These are phyloP conservation scores for Phaetusa simplex DNA, from an alignment of 2,113 vertebrate genomes.

Conservation along the genomic window DNA sequence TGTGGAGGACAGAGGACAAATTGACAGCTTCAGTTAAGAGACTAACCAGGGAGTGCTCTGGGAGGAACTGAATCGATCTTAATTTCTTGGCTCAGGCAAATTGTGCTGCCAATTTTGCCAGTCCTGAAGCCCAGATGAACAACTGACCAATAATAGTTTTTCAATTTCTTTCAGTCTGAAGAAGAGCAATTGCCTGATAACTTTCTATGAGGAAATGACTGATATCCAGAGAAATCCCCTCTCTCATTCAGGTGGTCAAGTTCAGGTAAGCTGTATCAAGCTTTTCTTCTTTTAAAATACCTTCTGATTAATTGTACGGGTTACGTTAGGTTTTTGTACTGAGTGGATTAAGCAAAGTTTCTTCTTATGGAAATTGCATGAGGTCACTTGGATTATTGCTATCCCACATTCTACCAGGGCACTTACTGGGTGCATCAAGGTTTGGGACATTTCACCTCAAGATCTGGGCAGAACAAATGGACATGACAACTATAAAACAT, in stretches of 20 bases:
- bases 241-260: background rate
- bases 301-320: background rate
- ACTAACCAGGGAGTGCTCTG: background rate
- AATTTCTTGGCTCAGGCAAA: background rate
- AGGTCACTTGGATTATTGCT: background rate
- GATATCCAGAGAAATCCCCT: background rate
- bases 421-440: background rate
- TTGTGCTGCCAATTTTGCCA: background rate
- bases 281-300: background rate
- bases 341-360: background rate
- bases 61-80: background rate
- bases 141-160: background rate
- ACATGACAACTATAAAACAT: background rate
- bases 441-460: background rate
- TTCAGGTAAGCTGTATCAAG: background rate
- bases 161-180: background rate
- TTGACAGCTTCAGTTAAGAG: background rate
- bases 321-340: background rate
- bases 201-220: background rate
- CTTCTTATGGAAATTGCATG: background rate
- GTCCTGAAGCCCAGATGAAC: background rate
- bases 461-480: background rate
- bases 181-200: background rate
- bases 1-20: background rate
- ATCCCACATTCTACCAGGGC: background rate